A percentile compares a stretch with the other conserved stretches of the same genome.
Evolutionary conservation across 2,797 vertebrate species (phyloP).

Genomic region (Karalla daura): DNA sequence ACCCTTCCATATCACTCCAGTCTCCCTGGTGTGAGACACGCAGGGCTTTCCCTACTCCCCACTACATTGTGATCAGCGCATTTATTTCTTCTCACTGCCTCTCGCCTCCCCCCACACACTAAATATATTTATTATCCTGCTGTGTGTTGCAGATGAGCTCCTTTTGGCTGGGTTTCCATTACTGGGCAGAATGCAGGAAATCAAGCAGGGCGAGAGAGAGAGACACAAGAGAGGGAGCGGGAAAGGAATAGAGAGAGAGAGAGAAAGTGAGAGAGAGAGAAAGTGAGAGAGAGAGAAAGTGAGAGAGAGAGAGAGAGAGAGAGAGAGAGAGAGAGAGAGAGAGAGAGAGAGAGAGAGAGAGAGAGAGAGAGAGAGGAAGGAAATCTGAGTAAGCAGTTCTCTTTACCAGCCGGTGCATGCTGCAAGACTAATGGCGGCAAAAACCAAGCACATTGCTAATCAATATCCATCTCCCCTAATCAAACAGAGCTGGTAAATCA

Average conservation of each 20-base stretch:
- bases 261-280: slow-evolving; percentile 29
- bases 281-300: slow-evolving; percentile 53
- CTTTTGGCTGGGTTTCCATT: slow-evolving; percentile 73
- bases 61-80: slow-evolving; percentile 52
- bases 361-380: slow-evolving; percentile 42
- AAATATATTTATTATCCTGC: slow-evolving; percentile 75
- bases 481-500: slow-evolving; percentile 79
- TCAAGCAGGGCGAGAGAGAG: slow-evolving; percentile 41
- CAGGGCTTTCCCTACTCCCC: slow-evolving; percentile 39
- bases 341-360: slow-evolving; percentile 44
- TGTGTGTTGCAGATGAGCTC: slow-evolving; percentile 68
- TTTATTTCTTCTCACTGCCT: slow-evolving; percentile 50
- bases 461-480: slow-evolving; percentile 80
- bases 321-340: slow-evolving; percentile 37
- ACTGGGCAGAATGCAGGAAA: slow-evolving; percentile 53
- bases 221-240: slow-evolving; percentile 45
- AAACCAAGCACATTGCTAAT: slow-evolving; percentile 70
- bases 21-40: slow-evolving; percentile 48
- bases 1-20: slow-evolving; percentile 30
- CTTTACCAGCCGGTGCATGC: slow-evolving; percentile 58
- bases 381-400: slow-evolving; percentile 81
- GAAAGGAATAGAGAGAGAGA: slow-evolving; percentile 56
- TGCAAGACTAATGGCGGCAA: slow-evolving; percentile 79
- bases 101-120: slow-evolving; percentile 44
- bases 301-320: slow-evolving; percentile 40